Conservation (phyloP, 35 echinoderm and acorn worm species). For the Ophioderma brevispina region DNA sequence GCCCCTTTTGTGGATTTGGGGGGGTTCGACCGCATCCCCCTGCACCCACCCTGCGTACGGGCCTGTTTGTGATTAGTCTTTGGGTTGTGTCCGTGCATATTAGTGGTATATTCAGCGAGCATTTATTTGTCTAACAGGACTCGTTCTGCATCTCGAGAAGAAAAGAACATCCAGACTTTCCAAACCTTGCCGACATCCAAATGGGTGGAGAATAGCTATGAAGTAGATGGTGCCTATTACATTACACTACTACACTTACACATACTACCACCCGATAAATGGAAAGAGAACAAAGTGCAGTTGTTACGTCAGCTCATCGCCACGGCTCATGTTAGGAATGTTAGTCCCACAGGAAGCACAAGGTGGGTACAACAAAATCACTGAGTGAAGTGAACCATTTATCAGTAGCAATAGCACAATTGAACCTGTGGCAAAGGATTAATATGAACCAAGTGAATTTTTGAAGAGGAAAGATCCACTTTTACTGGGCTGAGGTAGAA, state of each 20-base stretch:
- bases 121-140: constrained; percentile 58
- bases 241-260: constrained; percentile 59
- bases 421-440: no score
- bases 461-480: no score
- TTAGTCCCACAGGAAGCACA: constrained; percentile 66
- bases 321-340: constrained; percentile 72
- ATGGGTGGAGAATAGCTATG: constrained; percentile 91
- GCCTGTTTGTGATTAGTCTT: not conserved
- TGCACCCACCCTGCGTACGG: no score
- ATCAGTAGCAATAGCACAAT: no score
- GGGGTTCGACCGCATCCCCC: no score
- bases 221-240: constrained; percentile 94
- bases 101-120: no score
- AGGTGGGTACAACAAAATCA: constrained; percentile 53
- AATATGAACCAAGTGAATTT: no score
- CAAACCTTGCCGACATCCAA: constrained; percentile 80
- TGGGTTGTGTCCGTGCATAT: not conserved
- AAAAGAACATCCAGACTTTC: constrained; percentile 82
- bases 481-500: no score
- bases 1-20: no score
- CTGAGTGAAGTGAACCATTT: no score
- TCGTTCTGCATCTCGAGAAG: constrained; percentile 85
- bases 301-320: constrained; percentile 75
- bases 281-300: constrained; percentile 70
- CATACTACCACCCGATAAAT: constrained; percentile 76